A percentile compares a stretch with the other conserved stretches of the same genome.
Conservation (phyloP, 2,113 vertebrate species). For the Leuciscus idus region DNA sequence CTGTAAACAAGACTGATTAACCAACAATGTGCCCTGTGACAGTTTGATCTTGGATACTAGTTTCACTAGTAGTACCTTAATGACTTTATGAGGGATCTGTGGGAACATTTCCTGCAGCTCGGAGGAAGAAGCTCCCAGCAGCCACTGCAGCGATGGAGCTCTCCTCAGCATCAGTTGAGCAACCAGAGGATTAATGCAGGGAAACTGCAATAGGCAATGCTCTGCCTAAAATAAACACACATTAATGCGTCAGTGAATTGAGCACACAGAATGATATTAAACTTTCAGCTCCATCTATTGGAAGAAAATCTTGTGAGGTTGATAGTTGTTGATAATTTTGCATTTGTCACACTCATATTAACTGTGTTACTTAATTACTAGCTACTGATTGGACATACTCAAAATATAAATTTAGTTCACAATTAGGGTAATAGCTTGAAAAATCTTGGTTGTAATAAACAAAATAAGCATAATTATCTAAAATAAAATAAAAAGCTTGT, state of each 20-base stretch:
- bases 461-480: background rate
- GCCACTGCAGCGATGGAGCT: slow-evolving; percentile 77
- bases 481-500: background rate
- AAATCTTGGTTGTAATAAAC: background rate
- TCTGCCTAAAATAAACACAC: slow-evolving; percentile 79
- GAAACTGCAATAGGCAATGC: slow-evolving; percentile 81
- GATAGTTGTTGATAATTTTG: background rate
- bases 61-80: slow-evolving; percentile 80
- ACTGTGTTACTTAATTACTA: background rate
- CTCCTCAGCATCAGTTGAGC: slow-evolving; percentile 87
- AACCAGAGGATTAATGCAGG: slow-evolving; percentile 86
- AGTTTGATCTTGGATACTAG: background rate
- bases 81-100: slow-evolving; percentile 85
- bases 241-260: background rate
- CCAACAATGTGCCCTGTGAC: background rate
- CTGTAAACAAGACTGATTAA: background rate
- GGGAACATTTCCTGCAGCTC: slow-evolving; percentile 85
- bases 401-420: background rate
- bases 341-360: background rate
- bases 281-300: background rate
- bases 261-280: background rate
- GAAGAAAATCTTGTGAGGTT: background rate
- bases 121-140: slow-evolving; percentile 78
- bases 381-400: background rate
- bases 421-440: background rate